Percentiles rank a stretch among this genome's conserved stretches.
These are phyloP conservation scores for Columba janthina DNA, from an alignment of 2,113 vertebrate species.

Conservation along the genomic window DNA sequence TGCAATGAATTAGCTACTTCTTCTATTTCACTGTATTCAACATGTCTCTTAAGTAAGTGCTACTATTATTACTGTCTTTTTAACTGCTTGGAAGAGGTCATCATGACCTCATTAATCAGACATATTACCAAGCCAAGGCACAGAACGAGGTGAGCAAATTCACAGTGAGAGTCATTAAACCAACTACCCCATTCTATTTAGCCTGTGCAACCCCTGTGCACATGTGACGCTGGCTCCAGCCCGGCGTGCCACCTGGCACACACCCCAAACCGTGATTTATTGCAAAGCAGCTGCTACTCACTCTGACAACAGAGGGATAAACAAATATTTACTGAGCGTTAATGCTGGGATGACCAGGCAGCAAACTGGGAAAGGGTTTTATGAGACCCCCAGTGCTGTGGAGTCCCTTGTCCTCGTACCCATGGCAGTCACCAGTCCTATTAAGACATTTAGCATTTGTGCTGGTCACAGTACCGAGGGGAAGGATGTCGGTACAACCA, in stretches of 20 bases:
- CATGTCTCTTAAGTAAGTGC: neutral
- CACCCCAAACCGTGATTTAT: neutral
- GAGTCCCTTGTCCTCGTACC: neutral
- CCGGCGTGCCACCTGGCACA: neutral
- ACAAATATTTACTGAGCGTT: rapidly evolving
- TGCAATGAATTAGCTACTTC: neutral
- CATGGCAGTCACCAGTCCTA: neutral
- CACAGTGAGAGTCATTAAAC: neutral
- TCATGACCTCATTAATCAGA: neutral
- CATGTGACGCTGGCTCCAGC: neutral
- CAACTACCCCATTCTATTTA: rapidly evolving
- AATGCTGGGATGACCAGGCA: rapidly evolving
- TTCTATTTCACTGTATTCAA: neutral
- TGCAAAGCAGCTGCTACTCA: neutral
- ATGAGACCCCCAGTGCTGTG: rapidly evolving
- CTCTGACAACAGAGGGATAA: neutral
- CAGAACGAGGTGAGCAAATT: rapidly evolving
- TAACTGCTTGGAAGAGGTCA: neutral
- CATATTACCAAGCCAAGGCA: neutral
- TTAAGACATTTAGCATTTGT: neutral
- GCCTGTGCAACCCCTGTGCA: rapidly evolving
- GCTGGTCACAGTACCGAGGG: neutral
- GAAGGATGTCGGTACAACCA: neutral
- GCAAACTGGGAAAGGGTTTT: neutral
- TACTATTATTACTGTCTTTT: neutral